These are phyloP conservation scores for Chymomyza costata DNA, from an alignment of 1,140 invertebrate genomes.

Conservation along the genomic window DNA sequence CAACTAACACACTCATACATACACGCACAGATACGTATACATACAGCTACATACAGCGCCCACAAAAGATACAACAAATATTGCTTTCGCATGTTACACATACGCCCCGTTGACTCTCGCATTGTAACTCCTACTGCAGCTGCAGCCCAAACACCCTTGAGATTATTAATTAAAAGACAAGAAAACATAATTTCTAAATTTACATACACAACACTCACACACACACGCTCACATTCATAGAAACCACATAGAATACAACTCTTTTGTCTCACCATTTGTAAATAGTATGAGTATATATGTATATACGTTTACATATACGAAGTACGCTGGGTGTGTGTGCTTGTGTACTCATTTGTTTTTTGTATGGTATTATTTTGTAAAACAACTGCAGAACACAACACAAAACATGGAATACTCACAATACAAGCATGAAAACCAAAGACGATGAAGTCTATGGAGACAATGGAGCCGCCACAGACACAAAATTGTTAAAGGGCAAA, in stretches of 20 bases:
- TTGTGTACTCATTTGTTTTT: too few species aligned
- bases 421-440: too few species aligned
- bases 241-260: too few species aligned
- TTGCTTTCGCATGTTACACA: conserved; percentile 55
- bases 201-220: conserved; percentile 30
- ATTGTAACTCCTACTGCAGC: conserved; percentile 9
- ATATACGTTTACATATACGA: too few species aligned
- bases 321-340: too few species aligned
- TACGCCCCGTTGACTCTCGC: conserved; percentile 20
- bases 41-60: conserved; percentile 8
- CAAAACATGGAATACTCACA: background rate
- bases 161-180: conserved; percentile 72
- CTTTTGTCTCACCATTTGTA: too few species aligned
- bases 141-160: conserved; percentile 43
- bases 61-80: conserved; percentile 45
- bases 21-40: background rate
- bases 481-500: too few species aligned
- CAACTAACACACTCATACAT: conserved; percentile 44
- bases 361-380: conserved; percentile 7
- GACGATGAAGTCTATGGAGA: too few species aligned
- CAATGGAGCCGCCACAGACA: too few species aligned
- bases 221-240: conserved; percentile 4
- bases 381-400: conserved; percentile 1
- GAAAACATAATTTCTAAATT: conserved; percentile 70
- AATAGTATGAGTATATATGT: too few species aligned